These are phyloP conservation scores for Lasioglossum zephyrum DNA, from an alignment of 2,888 invertebrate genomes.

Conservation along the genomic window DNA sequence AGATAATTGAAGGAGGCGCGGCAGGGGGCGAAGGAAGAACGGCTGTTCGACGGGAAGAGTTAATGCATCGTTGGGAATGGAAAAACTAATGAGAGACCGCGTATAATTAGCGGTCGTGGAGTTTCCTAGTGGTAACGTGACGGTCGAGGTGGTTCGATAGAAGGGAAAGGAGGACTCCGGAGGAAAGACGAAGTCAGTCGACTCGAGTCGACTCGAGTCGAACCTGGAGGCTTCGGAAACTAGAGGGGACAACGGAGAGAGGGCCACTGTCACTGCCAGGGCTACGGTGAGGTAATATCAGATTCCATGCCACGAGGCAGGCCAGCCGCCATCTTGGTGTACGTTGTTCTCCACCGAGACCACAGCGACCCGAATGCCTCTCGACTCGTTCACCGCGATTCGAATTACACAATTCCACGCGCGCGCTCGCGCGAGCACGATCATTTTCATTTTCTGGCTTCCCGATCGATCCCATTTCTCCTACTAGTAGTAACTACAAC, in stretches of 20 bases:
- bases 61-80: slow-evolving; percentile 20
- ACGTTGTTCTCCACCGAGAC: slow-evolving; percentile 60
- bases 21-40: neutral
- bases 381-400: slow-evolving; percentile 44
- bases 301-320: slow-evolving; percentile 75
- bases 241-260: slow-evolving; percentile 55
- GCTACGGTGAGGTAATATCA: slow-evolving; percentile 82
- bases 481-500: neutral
- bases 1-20: neutral
- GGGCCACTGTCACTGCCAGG: slow-evolving; percentile 83
- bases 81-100: slow-evolving; percentile 24
- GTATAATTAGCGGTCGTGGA: slow-evolving; percentile 61
- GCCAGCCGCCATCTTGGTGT: slow-evolving; percentile 77
- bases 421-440: neutral
- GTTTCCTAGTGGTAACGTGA: slow-evolving; percentile 59
- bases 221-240: slow-evolving; percentile 6
- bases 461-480: neutral
- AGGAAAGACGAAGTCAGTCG: slow-evolving; percentile 44
- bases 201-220: slow-evolving; percentile 9
- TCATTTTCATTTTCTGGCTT: slow-evolving; percentile 4
- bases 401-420: slow-evolving; percentile 38
- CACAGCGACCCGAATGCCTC: slow-evolving; percentile 56
- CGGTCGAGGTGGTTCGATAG: slow-evolving; percentile 46
- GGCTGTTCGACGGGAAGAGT: slow-evolving; percentile 21
- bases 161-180: slow-evolving; percentile 52